Percentiles rank a stretch among this genome's conserved stretches.
phyloP scores from a whole-genome alignment of 2,888 invertebrate genomes.

The Helleia helle region DNA sequence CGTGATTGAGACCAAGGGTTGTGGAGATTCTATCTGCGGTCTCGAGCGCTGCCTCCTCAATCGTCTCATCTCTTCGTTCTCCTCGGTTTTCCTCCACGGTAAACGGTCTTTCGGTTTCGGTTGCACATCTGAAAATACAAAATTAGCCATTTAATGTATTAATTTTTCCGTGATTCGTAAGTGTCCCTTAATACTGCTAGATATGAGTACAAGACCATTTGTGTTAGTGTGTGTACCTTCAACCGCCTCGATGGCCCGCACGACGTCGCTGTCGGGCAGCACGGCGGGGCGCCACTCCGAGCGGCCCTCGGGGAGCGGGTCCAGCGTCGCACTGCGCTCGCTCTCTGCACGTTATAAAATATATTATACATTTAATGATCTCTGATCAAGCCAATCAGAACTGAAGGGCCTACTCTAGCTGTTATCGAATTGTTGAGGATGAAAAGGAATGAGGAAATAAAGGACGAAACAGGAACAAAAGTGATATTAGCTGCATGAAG shows the following conservation, averaged over 20 bases:
- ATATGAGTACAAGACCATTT: no score
- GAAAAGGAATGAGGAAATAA: no score
- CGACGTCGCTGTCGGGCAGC: slow-evolving; percentile 87
- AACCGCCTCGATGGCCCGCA: slow-evolving; percentile 88
- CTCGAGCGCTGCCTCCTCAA: slow-evolving; percentile 73
- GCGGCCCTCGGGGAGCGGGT: slow-evolving; percentile 81
- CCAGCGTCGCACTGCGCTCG: slow-evolving; percentile 81
- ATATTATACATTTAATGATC: background rate
- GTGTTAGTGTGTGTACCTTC: slow-evolving; percentile 76
- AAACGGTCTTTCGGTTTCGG: slow-evolving; percentile 83
- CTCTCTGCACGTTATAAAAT: slow-evolving; percentile 74
- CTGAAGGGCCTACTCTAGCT: no score
- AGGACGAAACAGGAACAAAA: no score
- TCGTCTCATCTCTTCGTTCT: slow-evolving; percentile 77
- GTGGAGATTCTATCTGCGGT: slow-evolving; percentile 53
- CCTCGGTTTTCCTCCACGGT: slow-evolving; percentile 84
- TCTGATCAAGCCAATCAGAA: background rate
- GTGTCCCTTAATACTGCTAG: background rate
- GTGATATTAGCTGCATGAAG: no score
- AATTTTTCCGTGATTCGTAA: no score
- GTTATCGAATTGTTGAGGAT: no score
- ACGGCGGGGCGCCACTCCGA: slow-evolving; percentile 87
- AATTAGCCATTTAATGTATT: no score
- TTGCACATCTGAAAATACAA: slow-evolving; percentile 80
- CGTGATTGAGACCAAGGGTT: slow-evolving; percentile 70